phyloP scores from a whole-genome alignment of 1,140 invertebrate genomes.

The Yoshiicerus persimilis region DNA sequence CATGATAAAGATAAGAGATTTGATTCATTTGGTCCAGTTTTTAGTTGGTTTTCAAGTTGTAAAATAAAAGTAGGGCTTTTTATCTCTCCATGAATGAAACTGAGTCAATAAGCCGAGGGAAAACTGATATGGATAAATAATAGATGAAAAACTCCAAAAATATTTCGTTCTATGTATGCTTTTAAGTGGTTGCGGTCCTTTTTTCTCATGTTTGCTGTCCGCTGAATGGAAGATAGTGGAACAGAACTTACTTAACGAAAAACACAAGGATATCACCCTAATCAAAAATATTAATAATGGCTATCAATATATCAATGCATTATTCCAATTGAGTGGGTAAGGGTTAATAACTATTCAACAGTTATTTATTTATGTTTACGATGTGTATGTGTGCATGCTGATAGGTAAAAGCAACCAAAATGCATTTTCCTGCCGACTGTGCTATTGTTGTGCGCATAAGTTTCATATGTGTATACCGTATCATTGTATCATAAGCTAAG shows the following conservation, averaged over 20 bases:
- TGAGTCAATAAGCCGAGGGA: not conserved
- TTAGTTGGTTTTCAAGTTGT: not conserved
- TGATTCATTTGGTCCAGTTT: conserved; percentile 4
- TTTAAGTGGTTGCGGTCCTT: not conserved
- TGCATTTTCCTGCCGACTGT: not conserved
- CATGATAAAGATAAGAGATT: not conserved
- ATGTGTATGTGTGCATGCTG: not conserved
- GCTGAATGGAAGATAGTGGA: not conserved
- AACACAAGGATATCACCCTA: not conserved
- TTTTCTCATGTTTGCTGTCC: not conserved
- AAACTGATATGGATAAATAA: conserved; percentile 12
- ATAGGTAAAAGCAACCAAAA: not conserved
- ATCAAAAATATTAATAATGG: not conserved
- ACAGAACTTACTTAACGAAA: not conserved
- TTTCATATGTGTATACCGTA: too few relatives aligned
- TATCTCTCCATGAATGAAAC: not conserved
- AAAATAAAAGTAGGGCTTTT: conserved; percentile 9
- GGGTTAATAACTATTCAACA: not conserved
- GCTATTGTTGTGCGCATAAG: too few relatives aligned
- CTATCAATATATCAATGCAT: not conserved
- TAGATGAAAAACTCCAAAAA: not conserved
- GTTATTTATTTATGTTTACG: not conserved
- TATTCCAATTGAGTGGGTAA: not conserved
- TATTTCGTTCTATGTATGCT: not conserved
- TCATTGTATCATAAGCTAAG: too few relatives aligned